Base-by-base conservation (phyloP, 2,888 invertebrate genomes). In the Lasius platythorax region DNA sequence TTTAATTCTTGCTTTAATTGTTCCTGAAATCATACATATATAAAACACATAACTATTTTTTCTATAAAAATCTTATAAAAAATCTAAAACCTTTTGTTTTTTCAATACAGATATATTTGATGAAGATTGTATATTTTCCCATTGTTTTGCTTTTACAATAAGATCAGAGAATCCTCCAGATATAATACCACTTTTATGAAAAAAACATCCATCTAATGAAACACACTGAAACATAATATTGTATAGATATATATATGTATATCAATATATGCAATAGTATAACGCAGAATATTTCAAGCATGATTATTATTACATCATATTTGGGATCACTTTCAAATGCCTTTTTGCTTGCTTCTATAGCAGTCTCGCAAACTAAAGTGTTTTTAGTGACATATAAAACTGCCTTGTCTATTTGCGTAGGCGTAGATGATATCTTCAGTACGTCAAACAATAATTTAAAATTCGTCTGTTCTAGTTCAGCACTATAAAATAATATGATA, bases 381-480 rank as follows among this genome's bases (percentile, higher is more conserved):
- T 99, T 99, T 94, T 99, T 99, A 88, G 99, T 99, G 28, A 98
- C 99, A 95, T 99, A 99, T 91, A 99, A 96, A 74, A 99, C 98
- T 0, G 99, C 99, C 92, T 98, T 97, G 93, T 98, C 97, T 92
- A 99, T 98, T 92, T 97, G 98, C 46, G 97, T 96, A 4, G 98
- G 98, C 46, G 97, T 96, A 4, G 98, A 98, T 94, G 98, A 98
- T 95, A 98, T 99, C 89, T 98, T 97, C 50, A 99, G 96, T 85
- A 99, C 99, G 95, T 99, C 99, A 95, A 98, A 98, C 28, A 99
- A 96, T 53, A 99, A 96, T 95, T 98, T 98, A 67, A 99, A 99
- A 95, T 99, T 98, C 93, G 97, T 97, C 0, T 99, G 99, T 91
- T 98, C 98, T 82, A 96, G 97, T 84, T 99, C 98, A 94, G 98